Evolutionary conservation across 2,888 invertebrate species (phyloP).

Genomic region (Orthosia cruda): DNA sequence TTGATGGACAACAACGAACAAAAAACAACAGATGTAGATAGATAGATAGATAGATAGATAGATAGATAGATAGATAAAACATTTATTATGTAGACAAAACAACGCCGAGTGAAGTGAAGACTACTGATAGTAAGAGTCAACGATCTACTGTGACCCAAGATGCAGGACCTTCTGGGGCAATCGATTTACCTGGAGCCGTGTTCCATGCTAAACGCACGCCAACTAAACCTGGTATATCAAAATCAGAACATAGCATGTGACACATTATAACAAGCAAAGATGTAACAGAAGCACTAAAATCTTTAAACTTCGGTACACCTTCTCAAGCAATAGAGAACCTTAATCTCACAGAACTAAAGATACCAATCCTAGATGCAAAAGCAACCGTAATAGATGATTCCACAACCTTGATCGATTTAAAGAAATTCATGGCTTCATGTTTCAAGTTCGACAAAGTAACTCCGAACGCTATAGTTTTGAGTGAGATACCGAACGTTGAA

Average conservation of each 20-base stretch:
- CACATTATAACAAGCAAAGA: constrained; percentile 85
- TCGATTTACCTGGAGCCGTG: constrained; percentile 82
- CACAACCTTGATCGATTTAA: constrained; percentile 82
- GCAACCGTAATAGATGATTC: constrained; percentile 71
- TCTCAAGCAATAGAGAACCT: constrained; percentile 71
- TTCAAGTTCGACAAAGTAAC: constrained; percentile 82
- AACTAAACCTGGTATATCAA: constrained; percentile 82
- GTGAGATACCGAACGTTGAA: constrained; percentile 75
- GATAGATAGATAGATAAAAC: no score
- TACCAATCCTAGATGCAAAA: constrained; percentile 76
- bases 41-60: no score
- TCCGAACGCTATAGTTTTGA: constrained; percentile 64
- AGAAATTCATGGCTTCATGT: constrained; percentile 86
- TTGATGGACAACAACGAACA: constrained; percentile 86
- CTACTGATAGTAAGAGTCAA: constrained; percentile 57
- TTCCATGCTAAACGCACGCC: constrained; percentile 66
- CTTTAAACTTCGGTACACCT: constrained; percentile 79
- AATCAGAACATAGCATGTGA: constrained; percentile 87
- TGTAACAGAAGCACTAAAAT: constrained; percentile 84
- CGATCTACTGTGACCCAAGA: constrained; percentile 72
- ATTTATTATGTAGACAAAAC: constrained; percentile 75
- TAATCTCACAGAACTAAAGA: constrained; percentile 79
- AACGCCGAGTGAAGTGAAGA: constrained; percentile 69
- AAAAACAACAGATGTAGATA: constrained; percentile 71
- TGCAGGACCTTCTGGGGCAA: constrained; percentile 84